Base-by-base conservation (phyloP, 2,797 vertebrate genomes). In the Eulemur mongoz region DNA sequence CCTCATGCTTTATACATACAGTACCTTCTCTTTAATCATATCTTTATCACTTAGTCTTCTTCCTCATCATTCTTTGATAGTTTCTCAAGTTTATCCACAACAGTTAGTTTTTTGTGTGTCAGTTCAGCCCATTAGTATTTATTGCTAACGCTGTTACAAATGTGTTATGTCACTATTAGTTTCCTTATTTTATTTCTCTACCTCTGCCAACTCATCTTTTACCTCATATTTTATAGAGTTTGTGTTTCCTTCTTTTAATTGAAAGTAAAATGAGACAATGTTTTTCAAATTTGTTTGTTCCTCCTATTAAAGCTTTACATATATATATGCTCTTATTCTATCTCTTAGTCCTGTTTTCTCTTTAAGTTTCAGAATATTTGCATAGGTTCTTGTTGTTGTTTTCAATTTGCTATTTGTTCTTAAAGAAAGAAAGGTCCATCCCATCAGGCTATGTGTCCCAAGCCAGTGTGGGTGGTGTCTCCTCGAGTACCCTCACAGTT, bases 221-320 rank as follows among this genome's bases (percentile, higher is more conserved):
- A 81, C 8, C 20, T 70, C 43, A 0, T 65, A 25, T 52, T 83
- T 93, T 70, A 69, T 63, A 69, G 14, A 61, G 9, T 86, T 80
- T 14, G 1, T 38, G 3, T 72, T 89, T 69, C 23, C 94, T 91
- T 80, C 7, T 40, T n/a, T 94, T 83, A 95, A 65, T 32, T 94
- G 27, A 86, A 90, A 92, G 32, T 11, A 89, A 72, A 72, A 40
- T 20, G 61, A 93, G 27, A 8, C 59, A 14, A 32, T 50, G 8
- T 70, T 91, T 75, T 65, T 65, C 38, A 80, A 80, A 91, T 88
- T 91, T 43, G 92, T 20, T 87, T 70, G 14, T 90, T 95, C 81
- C 75, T 38, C 50, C 67, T 87, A 57, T 67, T 67, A 82, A 91
- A 81, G 27, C 45, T 79, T 83, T 50, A 35, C 5, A 35, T 35